A percentile compares a stretch with the other conserved stretches of the same genome.
These are phyloP conservation scores for Leptocoma aspasia DNA, from an alignment of 2,113 vertebrate genomes.

Conservation along the genomic window DNA sequence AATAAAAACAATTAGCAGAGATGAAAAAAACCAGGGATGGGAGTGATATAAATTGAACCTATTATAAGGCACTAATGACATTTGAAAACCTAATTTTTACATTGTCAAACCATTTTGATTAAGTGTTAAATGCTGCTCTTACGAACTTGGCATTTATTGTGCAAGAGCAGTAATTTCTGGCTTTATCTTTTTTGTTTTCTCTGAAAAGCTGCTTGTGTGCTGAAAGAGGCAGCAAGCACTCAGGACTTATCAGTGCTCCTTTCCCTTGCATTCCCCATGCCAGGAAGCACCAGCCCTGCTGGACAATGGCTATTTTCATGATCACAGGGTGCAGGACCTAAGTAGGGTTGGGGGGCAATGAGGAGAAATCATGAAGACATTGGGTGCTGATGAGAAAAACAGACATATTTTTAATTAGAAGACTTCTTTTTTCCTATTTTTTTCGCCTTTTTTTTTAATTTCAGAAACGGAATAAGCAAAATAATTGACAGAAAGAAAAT, in stretches of 20 bases:
- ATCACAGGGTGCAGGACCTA: background rate
- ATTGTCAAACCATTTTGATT: conserved; percentile 76
- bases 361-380: background rate
- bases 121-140: conserved; percentile 65
- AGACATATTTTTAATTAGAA: background rate
- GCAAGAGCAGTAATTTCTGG: conserved; percentile 44
- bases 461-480: conserved; percentile 45
- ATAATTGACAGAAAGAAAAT: conserved; percentile 67
- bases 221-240: background rate
- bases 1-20: conserved; percentile 74
- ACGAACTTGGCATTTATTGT: conserved; percentile 44
- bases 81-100: conserved; percentile 74
- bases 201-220: conserved; percentile 36
- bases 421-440: background rate
- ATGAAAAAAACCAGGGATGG: conserved; percentile 57
- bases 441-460: rapidly evolving
- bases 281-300: background rate
- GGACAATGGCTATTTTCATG: background rate
- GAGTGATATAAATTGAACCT: conserved; percentile 71
- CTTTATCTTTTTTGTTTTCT: conserved; percentile 16
- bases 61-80: conserved; percentile 76
- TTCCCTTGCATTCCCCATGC: background rate
- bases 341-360: background rate
- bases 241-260: background rate
- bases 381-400: background rate